A percentile compares a stretch with the other conserved stretches of the same genome.
Conservation (phyloP, 2,113 vertebrate species). For the Dissostichus mawsoni region DNA sequence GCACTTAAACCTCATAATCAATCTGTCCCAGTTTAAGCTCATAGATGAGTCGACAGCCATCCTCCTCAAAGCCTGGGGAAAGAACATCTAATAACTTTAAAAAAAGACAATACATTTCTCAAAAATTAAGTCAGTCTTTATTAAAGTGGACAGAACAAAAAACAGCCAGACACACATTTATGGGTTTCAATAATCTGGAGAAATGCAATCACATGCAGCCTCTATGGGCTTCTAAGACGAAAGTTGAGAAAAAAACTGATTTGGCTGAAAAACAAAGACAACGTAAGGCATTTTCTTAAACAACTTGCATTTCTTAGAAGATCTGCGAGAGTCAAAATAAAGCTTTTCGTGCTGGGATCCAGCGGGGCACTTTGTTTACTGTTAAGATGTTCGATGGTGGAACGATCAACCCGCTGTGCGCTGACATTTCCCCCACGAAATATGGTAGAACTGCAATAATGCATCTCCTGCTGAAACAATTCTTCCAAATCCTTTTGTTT, state of each 20-base stretch:
- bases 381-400: conserved; percentile 11
- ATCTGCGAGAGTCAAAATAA: conserved; percentile 28
- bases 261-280: conserved; percentile 2
- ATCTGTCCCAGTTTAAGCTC: neutral
- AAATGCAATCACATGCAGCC: neutral
- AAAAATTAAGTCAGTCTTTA: neutral
- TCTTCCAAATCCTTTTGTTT: conserved; percentile 27
- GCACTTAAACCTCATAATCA: neutral
- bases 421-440: conserved; percentile 36
- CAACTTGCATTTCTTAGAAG: neutral
- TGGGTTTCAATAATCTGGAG: neutral
- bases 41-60: neutral
- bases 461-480: neutral
- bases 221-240: conserved; percentile 11
- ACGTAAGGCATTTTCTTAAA: neutral
- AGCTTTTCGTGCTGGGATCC: conserved; percentile 21
- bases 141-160: conserved; percentile 8
- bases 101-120: neutral
- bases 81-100: neutral
- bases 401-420: conserved; percentile 27
- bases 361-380: conserved; percentile 16
- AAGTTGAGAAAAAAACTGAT: conserved; percentile 15
- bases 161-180: conserved; percentile 15
- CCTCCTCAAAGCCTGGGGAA: neutral
- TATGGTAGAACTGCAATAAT: conserved; percentile 9